Percentiles rank a stretch among this genome's conserved stretches.
Conservation (phyloP, 2,888 invertebrate genomes). For the Coleophora deauratella region DNA sequence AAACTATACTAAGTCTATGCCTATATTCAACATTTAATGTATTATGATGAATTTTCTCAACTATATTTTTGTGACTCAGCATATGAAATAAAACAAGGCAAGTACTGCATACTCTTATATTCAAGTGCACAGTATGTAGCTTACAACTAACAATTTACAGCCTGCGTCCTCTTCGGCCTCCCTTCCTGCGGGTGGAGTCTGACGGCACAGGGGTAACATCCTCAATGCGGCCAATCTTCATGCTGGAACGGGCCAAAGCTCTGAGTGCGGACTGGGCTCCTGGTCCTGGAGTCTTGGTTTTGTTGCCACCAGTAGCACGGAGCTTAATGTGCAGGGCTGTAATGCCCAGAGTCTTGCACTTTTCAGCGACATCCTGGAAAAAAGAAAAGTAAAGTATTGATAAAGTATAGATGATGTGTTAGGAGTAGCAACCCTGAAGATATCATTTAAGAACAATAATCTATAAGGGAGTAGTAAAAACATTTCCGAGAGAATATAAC, state of each 20-base stretch:
- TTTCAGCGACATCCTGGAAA: slow-evolving; percentile 96
- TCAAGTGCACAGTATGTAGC: slow-evolving; percentile 50
- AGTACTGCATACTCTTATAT: slow-evolving; percentile 54
- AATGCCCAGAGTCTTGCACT: slow-evolving; percentile 97
- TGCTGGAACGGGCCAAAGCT: slow-evolving; percentile 97
- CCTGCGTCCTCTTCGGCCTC: slow-evolving; percentile 99
- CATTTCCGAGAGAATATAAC: no score
- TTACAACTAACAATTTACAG: slow-evolving; percentile 83
- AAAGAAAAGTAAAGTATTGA: slow-evolving; percentile 1
- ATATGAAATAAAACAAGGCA: slow-evolving; percentile 31
- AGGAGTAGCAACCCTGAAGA: no score
- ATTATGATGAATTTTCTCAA: no score
- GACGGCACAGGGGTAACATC: slow-evolving; percentile 99
- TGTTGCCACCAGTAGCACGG: slow-evolving; percentile 98
- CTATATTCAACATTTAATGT: no score
- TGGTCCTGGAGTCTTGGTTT: slow-evolving; percentile 98
- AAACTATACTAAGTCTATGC: no score
- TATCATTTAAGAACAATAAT: no score
- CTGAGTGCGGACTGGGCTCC: slow-evolving; percentile 98
- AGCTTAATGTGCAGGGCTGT: slow-evolving; percentile 98
- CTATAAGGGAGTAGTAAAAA: no score
- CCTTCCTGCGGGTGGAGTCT: slow-evolving; percentile 99
- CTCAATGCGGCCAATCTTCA: slow-evolving; percentile 99
- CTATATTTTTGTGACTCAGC: no score
- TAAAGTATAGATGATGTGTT: no score